A percentile compares a stretch with the other conserved stretches of the same genome.
Conservation (phyloP, 2,797 vertebrate species). For the Steatocranus sp. region DNA sequence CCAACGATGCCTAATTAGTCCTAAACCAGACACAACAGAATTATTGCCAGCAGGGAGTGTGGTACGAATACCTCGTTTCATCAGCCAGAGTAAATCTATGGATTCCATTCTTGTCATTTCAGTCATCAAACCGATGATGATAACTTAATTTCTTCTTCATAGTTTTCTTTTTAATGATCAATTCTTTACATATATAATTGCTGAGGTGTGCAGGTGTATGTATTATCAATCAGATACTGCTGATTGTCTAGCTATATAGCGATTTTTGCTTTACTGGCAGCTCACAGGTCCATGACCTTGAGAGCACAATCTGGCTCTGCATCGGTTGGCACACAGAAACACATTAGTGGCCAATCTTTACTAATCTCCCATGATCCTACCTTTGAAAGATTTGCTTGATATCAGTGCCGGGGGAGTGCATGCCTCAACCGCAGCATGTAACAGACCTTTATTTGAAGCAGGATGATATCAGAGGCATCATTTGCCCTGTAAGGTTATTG, state of each 20-base stretch:
- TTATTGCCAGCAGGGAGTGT: constrained; percentile 23
- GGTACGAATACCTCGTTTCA: constrained; percentile 23
- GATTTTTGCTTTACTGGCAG: constrained; percentile 47
- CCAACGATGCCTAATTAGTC: constrained; percentile 47
- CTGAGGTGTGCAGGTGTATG: constrained; percentile 3
- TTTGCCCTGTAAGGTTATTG: not conserved
- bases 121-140: not conserved
- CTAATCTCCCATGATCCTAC: constrained; percentile 53
- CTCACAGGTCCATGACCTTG: constrained; percentile 51
- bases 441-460: not conserved
- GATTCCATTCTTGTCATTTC: not conserved
- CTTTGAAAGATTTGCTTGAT: constrained; percentile 67
- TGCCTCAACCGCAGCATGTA: not conserved
- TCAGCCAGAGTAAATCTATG: constrained; percentile 7
- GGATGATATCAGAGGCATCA: not conserved
- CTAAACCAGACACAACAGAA: constrained; percentile 47
- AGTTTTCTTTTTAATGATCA: not conserved
- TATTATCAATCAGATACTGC: constrained; percentile 20
- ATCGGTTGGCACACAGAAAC: constrained; percentile 48
- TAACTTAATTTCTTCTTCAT: not conserved
- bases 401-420: constrained; percentile 33
- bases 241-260: constrained; percentile 14
- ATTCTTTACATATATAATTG: not conserved
- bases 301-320: constrained; percentile 39
- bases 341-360: constrained; percentile 44